These are phyloP conservation scores for Neosilurus mollespiculum DNA, from an alignment of 2,797 vertebrate species.

Conservation along the genomic window DNA sequence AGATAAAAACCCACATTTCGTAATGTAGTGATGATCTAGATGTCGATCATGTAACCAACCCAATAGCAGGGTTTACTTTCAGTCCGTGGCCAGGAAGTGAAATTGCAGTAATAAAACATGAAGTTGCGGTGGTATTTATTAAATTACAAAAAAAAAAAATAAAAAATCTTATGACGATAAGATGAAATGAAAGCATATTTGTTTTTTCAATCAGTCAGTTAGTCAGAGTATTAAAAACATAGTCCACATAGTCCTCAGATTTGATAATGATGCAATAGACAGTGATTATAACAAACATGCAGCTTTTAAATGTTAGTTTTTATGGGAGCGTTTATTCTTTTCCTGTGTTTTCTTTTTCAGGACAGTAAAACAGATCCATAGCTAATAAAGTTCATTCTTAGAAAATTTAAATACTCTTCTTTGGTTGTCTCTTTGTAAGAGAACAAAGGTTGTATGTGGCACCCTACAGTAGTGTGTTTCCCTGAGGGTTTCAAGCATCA, in stretches of 20 bases:
- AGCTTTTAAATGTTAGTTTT: not conserved
- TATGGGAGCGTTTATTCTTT: not conserved
- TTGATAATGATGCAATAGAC: not conserved
- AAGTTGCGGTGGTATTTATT: not conserved
- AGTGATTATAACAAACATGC: not conserved
- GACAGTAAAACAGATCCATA: not conserved
- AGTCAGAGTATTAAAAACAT: not conserved
- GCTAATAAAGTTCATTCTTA: not conserved
- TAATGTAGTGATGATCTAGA: not conserved
- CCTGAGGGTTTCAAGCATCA: not conserved
- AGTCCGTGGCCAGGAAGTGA: not conserved
- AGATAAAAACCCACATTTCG: constrained; percentile 2
- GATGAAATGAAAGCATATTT: not conserved
- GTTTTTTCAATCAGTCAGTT: not conserved
- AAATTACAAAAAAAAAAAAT: not conserved
- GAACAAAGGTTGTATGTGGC: not conserved
- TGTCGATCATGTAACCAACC: not conserved
- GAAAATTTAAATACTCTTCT: not conserved
- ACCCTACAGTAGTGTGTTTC: not conserved
- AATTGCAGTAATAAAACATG: not conserved
- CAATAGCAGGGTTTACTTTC: no score
- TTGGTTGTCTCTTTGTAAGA: not conserved
- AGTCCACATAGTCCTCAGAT: no score
- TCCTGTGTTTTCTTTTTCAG: not conserved
- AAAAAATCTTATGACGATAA: not conserved